Base-by-base conservation (phyloP, 2,888 invertebrate genomes). In the Drosophila putrida region DNA sequence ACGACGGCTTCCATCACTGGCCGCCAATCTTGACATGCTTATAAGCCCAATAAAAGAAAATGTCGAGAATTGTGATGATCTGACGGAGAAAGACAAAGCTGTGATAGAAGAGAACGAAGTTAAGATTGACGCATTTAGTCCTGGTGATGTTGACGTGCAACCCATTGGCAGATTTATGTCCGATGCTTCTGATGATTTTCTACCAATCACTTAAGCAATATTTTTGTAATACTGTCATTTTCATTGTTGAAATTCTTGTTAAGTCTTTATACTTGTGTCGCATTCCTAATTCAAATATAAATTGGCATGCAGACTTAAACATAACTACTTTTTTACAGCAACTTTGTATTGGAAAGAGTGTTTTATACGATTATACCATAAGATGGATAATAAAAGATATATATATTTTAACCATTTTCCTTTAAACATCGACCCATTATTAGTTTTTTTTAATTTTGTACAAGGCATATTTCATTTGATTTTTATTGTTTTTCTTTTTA, bases 131-230 rank as follows among this genome's bases (percentile, higher is more conserved):
- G 8, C 15, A 15, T 13, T 8, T 6, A 33, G 27, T n/a, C n/a
- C 27, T 15, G 9, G 20, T 2, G 35, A 6, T 4, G 15, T 9
- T 20, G 11, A 9, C 5, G 46, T 13, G 4, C 36, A 54, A 10
- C 25, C 43, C 2, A 10, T 13, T 5, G 61, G 35, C 10, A 62
- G 69, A 55, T 38, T 88, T 0, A 44, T 50, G 11, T 75, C 78
- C 2, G 83, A 84, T 50, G 86, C 80, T 4, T 76, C 83, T 5
- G 76, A 80, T 53, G 88, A 84, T 55, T 69, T 82, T 60, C 67
- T 84, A 0, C 53, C 73, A 11, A 54, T 62, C 6, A 43, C 59
- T 11, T 75, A 75, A 36, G 2, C 27, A 13, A 2, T 44, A 39
- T 38, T 41, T 13, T 13, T 35, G 15, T 41, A 5, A 0, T 33